Evolutionary conservation across 1,140 invertebrate species (phyloP).

Genomic region (Adelges cooleyi): DNA sequence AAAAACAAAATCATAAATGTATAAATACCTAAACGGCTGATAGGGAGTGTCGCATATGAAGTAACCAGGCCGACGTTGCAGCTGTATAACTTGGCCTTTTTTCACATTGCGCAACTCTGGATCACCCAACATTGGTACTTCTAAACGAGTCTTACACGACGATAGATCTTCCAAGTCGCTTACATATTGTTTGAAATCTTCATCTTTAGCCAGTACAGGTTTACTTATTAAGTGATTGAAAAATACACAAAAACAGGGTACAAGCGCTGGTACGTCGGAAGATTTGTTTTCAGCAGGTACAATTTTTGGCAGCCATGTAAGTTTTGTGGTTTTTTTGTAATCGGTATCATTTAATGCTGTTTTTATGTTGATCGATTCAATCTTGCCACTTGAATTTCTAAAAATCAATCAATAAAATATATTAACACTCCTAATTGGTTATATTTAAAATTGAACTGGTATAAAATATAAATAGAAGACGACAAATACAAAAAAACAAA

Average conservation of each 20-base stretch:
- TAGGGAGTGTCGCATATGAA: constrained; percentile 80
- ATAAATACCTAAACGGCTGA: constrained; percentile 39
- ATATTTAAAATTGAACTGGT: too few species aligned
- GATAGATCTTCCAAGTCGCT: constrained; percentile 44
- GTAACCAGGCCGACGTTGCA: constrained; percentile 81
- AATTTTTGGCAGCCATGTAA: constrained; percentile 85
- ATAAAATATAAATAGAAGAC: neutral
- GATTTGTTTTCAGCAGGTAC: constrained; percentile 40
- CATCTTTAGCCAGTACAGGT: constrained; percentile 83
- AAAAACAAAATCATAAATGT: too few species aligned
- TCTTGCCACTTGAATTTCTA: constrained; percentile 45
- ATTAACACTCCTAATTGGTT: too few species aligned
- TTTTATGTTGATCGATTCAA: constrained; percentile 62
- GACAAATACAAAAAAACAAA: constrained; percentile 29
- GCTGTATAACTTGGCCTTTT: constrained; percentile 90
- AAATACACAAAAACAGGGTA: constrained; percentile 78
- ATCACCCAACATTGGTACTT: constrained; percentile 80
- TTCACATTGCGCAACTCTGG: constrained; percentile 67
- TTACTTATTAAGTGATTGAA: constrained; percentile 96
- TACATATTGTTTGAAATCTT: constrained; percentile 92
- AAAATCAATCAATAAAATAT: neutral
- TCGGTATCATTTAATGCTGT: constrained; percentile 83
- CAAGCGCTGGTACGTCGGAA: constrained; percentile 39
- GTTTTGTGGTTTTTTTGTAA: constrained; percentile 88
- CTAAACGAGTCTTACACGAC: constrained; percentile 48